phyloP scores from a whole-genome alignment of 2,113 vertebrate genomes.

The Pygoscelis adeliae region DNA sequence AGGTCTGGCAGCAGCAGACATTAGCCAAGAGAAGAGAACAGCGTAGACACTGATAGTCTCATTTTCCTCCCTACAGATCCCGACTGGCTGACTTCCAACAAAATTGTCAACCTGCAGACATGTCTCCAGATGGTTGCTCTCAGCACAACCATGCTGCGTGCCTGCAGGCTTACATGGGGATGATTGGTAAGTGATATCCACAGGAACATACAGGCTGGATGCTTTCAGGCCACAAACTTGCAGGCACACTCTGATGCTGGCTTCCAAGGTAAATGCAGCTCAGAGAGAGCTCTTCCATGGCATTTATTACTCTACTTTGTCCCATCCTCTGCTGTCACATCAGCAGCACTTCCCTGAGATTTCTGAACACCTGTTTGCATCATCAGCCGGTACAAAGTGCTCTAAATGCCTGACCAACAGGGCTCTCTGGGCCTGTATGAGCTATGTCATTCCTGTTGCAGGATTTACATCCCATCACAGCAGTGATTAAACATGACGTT shows the following conservation, averaged over 20 bases:
- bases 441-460: not conserved
- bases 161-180: constrained; percentile 80
- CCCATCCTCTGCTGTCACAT: not conserved
- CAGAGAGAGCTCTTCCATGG: not conserved
- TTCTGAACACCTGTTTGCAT: not conserved
- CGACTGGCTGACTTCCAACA: constrained; percentile 81
- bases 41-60: constrained; percentile 14
- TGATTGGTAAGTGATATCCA: constrained; percentile 78
- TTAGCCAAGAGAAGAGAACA: not conserved
- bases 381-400: not conserved
- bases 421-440: not conserved
- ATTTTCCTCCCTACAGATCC: constrained; percentile 74
- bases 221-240: not conserved
- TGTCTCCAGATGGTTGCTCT: constrained; percentile 69
- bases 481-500: not conserved
- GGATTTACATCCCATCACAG: not conserved
- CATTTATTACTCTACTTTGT: not conserved
- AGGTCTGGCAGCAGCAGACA: constrained; percentile 4
- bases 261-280: not conserved
- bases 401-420: not conserved
- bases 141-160: constrained; percentile 71
- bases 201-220: not conserved
- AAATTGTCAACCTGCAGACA: constrained; percentile 74
- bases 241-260: not conserved
- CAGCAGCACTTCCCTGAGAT: not conserved